Evolutionary conservation across 2,113 vertebrate species (phyloP).

Genomic region (Lynx canadensis): DNA sequence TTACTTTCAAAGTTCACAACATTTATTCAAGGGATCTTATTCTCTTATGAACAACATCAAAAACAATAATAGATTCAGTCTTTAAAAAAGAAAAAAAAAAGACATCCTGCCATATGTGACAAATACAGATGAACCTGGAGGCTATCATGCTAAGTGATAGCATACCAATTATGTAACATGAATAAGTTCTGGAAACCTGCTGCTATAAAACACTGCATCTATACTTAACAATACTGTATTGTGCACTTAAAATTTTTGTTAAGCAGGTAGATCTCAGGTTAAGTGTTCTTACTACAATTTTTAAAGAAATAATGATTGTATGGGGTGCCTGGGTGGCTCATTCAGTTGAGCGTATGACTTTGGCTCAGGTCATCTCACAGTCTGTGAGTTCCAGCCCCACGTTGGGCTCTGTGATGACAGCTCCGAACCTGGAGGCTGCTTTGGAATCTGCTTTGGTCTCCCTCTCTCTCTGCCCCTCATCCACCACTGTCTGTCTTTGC

Average conservation of each 20-base stretch:
- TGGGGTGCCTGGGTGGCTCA: no score
- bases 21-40: slow-evolving; percentile 86
- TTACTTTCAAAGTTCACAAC: slow-evolving; percentile 88
- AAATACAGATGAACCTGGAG: neutral
- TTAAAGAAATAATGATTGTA: neutral
- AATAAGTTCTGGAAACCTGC: neutral
- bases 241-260: neutral
- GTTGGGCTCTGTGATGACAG: no score
- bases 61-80: slow-evolving; percentile 56
- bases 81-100: neutral
- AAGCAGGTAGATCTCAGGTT: neutral
- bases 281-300: neutral
- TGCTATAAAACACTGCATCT: neutral
- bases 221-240: neutral
- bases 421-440: no score
- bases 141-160: neutral
- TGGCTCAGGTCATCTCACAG: no score
- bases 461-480: no score
- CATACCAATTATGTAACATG: neutral
- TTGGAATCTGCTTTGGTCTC: no score
- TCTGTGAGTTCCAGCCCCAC: no score
- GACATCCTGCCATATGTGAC: neutral
- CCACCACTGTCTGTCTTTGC: no score
- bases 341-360: no score
- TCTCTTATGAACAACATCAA: slow-evolving; percentile 82